Evolutionary conservation across 2,888 invertebrate genomes (phyloP), one percentile per base, ranked within the genome.

Genomic region (Brachyopa scutellaris): DNA sequence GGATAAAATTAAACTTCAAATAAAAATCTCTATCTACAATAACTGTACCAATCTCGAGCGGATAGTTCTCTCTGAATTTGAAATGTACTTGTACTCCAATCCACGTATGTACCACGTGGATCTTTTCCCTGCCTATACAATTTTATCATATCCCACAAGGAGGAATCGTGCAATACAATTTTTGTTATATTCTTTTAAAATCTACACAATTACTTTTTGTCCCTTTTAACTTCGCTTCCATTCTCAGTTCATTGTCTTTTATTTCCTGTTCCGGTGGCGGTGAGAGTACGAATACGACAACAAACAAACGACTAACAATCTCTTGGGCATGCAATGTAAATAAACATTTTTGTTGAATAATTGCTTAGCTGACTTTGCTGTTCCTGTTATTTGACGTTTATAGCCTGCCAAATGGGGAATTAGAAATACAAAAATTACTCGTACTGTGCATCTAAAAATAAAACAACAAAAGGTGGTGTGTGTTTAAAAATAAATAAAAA

Each of bases 301-400:
- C n/a, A n/a, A n/a, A 6, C 6, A 26, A 19, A 6, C 19, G 66
- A 15, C 42, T 38, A n/a, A 26, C 26, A 26, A 23, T 66, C 53
- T 53, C 53, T 31, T 15, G 36, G 47, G 57, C 47, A 69, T 57
- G 57, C 55, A 57, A 49, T 36, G 69, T 49, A 38, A 69, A 57
- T 69, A 69, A 69, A 69, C 13, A 36, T 69, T 47, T 38, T 26
- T 26, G 36, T 49, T 49, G 33, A 45, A 23, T 62, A 62, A 45
- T 62, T 45, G 51, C 23, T 31, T 53, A 31, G 42, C 33, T 11
- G 40, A 53, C 19, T 62, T 21, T 29, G 31, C 13, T 15, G 13
- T 21, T 29, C n/a, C 29, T 13, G 38, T 59, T 51, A 51, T 51
- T 51, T 70, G 29, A 11, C 51, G 11, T 51, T 51, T 72, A 61